Conservation (phyloP, 2,113 vertebrate species). For the Antechinus flavipes region DNA sequence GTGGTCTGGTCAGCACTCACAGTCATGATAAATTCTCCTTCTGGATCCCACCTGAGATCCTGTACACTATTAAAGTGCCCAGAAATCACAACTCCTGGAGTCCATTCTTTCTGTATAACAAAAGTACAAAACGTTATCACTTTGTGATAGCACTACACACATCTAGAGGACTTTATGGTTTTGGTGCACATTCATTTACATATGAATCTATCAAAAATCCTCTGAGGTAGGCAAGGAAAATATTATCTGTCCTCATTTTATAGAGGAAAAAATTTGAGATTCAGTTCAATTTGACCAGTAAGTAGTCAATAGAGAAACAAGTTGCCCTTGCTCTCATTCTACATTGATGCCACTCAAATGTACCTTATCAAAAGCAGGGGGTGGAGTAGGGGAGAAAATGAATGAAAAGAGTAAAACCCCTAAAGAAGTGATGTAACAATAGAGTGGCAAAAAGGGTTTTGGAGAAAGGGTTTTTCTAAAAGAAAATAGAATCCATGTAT, state of each 20-base stretch:
- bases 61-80: slow-evolving; percentile 95
- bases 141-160: not conserved
- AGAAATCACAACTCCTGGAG: slow-evolving; percentile 92
- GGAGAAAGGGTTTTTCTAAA: not conserved
- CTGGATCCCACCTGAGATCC: slow-evolving; percentile 95
- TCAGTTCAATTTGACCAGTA: not conserved
- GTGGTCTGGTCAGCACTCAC: slow-evolving; percentile 97
- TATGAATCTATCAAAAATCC: not conserved
- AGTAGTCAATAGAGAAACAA: not conserved
- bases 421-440: not conserved
- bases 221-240: not conserved
- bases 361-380: not conserved
- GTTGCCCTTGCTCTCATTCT: not conserved
- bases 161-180: not conserved
- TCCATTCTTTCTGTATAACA: slow-evolving; percentile 90
- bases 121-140: not conserved
- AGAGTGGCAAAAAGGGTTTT: not conserved
- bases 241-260: not conserved
- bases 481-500: slow-evolving; percentile 10
- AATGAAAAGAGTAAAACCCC: not conserved
- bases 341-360: not conserved
- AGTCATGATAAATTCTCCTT: slow-evolving; percentile 95
- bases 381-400: not conserved
- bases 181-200: not conserved
- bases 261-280: not conserved